Evolutionary conservation across 2,888 invertebrate species (phyloP).

Genomic region (Meghimatium bilineatum): DNA sequence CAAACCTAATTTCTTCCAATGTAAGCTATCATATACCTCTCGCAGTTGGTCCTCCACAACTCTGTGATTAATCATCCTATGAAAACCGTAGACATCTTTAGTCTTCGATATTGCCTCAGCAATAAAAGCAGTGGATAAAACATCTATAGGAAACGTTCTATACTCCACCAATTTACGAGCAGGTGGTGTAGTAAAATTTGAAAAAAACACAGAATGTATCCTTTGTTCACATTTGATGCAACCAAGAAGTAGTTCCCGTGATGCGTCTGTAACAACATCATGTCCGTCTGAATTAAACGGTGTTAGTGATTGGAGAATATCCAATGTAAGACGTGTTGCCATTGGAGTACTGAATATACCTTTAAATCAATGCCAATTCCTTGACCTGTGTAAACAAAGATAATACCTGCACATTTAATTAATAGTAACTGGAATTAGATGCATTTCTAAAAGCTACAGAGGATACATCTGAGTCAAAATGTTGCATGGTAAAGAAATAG

Average conservation of each 20-base stretch:
- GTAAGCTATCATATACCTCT: conserved; percentile 68
- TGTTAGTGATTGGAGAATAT: conserved; percentile 65
- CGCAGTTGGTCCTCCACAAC: conserved; percentile 62
- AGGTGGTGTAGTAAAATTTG: conserved; percentile 59
- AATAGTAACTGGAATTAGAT: too few relatives aligned
- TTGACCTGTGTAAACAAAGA: neutral
- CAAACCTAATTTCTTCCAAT: conserved; percentile 75
- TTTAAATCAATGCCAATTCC: neutral
- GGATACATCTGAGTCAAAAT: too few relatives aligned
- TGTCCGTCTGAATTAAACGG: conserved; percentile 63
- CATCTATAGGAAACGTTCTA: conserved; percentile 67
- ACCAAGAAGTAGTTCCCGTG: conserved; percentile 68
- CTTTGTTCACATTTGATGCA: conserved; percentile 64
- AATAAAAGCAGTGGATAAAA: conserved; percentile 64
- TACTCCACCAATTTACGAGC: conserved; percentile 56
- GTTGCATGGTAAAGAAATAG: too few relatives aligned
- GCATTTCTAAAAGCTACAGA: too few relatives aligned
- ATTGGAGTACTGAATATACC: neutral
- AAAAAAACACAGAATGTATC: conserved; percentile 71
- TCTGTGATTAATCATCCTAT: conserved; percentile 64
- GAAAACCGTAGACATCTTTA: conserved; percentile 68
- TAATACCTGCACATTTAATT: too few relatives aligned
- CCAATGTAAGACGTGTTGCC: conserved; percentile 59
- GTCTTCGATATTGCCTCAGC: conserved; percentile 65
- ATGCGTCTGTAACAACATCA: conserved; percentile 67